Base-by-base conservation (phyloP, 2,797 vertebrate species). In the Apogon hyalosoma region DNA sequence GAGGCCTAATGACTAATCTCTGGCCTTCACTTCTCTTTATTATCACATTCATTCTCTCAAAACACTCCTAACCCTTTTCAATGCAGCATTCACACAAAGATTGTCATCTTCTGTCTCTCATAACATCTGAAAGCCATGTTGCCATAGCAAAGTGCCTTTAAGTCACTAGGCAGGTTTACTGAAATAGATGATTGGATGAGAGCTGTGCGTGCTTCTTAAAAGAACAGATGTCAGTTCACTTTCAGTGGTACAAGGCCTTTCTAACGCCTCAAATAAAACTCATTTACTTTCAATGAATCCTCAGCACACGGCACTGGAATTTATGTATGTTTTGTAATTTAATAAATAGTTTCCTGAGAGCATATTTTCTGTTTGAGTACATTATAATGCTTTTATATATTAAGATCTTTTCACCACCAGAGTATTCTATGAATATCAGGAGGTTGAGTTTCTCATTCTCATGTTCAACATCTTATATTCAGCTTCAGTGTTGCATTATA, bases 1-100 rank as follows among this genome's bases (percentile, higher is more conserved):
- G 16, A 39, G 54, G 48, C 36, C 7, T 53, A 0, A 50, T 59
- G 24, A 66, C 19, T 59, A 40, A 63, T 18, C 6, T 53, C 31
- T 57, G 54, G 48, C 51, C 47, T 69, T 71, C 51, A 9, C 43
- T 58, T 0, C 11, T 7, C 41, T 33, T 48, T 0, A 21, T 1
- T 41, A 19, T 18, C 1, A 8, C 12, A 16, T 33, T 7, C 21
- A 39, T 12, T 71, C 12, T 16, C 1, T 60, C 2, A 31, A 67
- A 49, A 41, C 31, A 14, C 8, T 5, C 4, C 12, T 12, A n/a
- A 33, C 11, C 9, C 18, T 18, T 11, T 46, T 36, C 8, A 50
- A 8, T 38, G 4, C 7, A 38, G 14, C 2, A 21, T 71, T 69
- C 6, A 73, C 41, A 46, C 40, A 16, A 14, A 58, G 41, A n/a